Percentiles rank a stretch among this genome's conserved stretches.
phyloP scores from a whole-genome alignment of 2,888 invertebrate genomes.

The Pristionchus entomophagus region DNA sequence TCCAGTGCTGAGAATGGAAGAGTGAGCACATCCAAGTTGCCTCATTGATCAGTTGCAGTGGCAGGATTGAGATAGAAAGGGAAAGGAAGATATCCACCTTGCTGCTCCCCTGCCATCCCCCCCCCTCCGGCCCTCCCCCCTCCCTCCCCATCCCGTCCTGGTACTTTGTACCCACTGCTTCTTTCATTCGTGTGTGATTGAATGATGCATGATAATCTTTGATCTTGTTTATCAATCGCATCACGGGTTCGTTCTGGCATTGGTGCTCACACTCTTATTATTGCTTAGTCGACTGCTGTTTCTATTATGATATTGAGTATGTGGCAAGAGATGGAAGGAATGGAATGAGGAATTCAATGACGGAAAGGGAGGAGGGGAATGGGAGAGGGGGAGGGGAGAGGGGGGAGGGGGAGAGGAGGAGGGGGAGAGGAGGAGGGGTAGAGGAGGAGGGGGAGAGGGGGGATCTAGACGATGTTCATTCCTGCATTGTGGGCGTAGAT shows the following conservation, averaged over 20 bases:
- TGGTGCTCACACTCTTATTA: background rate
- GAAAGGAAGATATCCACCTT: background rate
- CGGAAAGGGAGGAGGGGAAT: background rate
- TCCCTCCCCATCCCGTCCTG: no score
- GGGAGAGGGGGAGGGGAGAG: background rate
- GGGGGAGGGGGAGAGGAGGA: background rate
- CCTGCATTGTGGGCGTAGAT: slow-evolving; percentile 66
- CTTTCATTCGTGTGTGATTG: background rate
- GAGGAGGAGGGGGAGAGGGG: background rate
- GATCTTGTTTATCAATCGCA: slow-evolving; percentile 16
- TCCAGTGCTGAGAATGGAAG: background rate
- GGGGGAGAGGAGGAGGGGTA: background rate
- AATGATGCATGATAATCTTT: background rate
- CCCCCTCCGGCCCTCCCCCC: background rate
- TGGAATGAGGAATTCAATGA: no score
- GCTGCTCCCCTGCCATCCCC: background rate
- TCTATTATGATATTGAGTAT: background rate
- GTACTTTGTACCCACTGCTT: no score
- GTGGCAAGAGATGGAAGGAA: slow-evolving; percentile 14
- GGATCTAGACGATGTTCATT: slow-evolving; percentile 60
- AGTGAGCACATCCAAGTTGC: background rate
- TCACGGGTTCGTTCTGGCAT: slow-evolving; percentile 14
- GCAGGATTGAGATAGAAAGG: background rate
- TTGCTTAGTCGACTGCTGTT: background rate
- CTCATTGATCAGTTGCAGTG: slow-evolving; percentile 1